phyloP scores from a whole-genome alignment of 1,140 invertebrate genomes.

The Aplysia californica region DNA sequence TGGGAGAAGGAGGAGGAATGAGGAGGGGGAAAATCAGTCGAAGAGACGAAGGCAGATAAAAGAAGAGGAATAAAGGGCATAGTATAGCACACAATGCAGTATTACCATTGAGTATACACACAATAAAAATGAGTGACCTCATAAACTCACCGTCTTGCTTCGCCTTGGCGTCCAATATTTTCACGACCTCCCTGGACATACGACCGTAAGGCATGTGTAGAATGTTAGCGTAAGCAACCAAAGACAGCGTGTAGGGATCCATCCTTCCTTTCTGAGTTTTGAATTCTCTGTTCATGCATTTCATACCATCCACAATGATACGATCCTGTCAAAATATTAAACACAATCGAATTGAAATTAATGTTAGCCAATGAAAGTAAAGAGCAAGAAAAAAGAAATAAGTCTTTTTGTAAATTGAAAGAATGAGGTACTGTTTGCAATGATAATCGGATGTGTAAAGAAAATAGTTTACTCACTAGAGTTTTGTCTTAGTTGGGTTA shows the following conservation, averaged over 20 bases:
- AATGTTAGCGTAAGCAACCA: slow-evolving; percentile 57
- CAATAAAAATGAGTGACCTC: background rate
- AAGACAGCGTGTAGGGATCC: slow-evolving; percentile 82
- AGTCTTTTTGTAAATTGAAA: too few relatives aligned
- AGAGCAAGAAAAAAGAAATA: slow-evolving; percentile 12
- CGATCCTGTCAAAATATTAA: slow-evolving; percentile 35
- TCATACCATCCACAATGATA: slow-evolving; percentile 22
- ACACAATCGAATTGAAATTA: too few relatives aligned
- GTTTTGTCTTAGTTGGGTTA: background rate
- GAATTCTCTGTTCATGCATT: slow-evolving; percentile 44
- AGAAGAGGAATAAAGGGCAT: too few relatives aligned
- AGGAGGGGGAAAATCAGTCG: too few relatives aligned
- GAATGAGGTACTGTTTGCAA: background rate
- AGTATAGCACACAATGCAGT: background rate
- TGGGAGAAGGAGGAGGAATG: too few relatives aligned
- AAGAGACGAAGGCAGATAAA: too few relatives aligned
- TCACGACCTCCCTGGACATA: slow-evolving; percentile 72
- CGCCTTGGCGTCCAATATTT: slow-evolving; percentile 33
- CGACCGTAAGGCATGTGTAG: slow-evolving; percentile 35
- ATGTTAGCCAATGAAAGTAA: too few relatives aligned
- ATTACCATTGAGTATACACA: too few relatives aligned
- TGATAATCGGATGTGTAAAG: background rate
- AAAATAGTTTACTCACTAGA: background rate
- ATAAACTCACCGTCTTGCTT: slow-evolving; percentile 30
- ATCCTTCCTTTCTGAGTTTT: slow-evolving; percentile 26